A percentile compares a stretch with the other conserved stretches of the same genome.
Evolutionary conservation across 2,797 vertebrate species (phyloP).

Genomic region (Peromyscus eremicus): DNA sequence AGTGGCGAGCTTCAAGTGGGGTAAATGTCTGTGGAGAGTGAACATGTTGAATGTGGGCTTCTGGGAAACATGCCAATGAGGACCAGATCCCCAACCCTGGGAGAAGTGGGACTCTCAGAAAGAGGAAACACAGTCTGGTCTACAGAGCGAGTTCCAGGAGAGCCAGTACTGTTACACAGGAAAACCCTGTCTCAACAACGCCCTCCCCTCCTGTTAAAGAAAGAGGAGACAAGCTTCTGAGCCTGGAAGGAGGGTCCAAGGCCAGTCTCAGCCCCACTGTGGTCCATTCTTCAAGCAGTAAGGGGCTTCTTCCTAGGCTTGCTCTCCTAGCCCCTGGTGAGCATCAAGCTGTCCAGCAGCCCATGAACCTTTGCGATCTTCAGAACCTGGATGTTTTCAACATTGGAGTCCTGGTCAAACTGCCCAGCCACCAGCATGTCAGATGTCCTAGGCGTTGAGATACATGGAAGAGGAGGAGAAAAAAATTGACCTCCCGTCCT

Average conservation of each 20-base stretch:
- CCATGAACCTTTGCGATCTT: slow-evolving; percentile 86
- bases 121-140: not conserved
- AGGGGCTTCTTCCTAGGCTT: not conserved
- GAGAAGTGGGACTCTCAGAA: not conserved
- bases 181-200: not conserved
- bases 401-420: slow-evolving; percentile 88
- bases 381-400: slow-evolving; percentile 88
- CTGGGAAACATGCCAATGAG: slow-evolving; percentile 89
- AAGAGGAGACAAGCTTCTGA: not conserved
- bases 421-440: slow-evolving; percentile 91
- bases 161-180: not conserved
- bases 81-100: no score
- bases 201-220: no score
- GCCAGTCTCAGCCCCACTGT: not conserved
- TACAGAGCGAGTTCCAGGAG: not conserved
- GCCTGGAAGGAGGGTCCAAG: not conserved
- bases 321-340: not conserved
- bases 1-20: slow-evolving; percentile 90
- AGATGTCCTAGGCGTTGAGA: slow-evolving; percentile 85
- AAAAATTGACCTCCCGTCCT: fast-evolving
- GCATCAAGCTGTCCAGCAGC: fast-evolving
- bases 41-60: slow-evolving; percentile 89
- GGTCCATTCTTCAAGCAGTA: not conserved
- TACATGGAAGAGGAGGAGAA: not conserved
- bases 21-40: slow-evolving; percentile 91